Conservation (phyloP, 1,140 invertebrate genomes). For the Drosophila arawakana region DNA sequence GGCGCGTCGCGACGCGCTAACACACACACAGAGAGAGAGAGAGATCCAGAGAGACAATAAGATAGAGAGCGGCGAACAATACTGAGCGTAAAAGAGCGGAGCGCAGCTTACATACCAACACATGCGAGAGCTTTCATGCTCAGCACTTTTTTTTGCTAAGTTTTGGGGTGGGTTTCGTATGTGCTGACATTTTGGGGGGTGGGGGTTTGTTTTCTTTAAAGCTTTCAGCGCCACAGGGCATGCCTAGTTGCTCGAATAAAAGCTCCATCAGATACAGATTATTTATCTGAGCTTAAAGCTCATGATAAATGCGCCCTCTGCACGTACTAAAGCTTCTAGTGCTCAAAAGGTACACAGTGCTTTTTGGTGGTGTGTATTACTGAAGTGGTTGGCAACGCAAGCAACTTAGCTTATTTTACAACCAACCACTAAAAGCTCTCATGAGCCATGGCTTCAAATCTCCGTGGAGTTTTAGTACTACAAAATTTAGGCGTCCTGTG, state of each 20-base stretch:
- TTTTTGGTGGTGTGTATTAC: not conserved
- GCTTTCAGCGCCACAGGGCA: slow-evolving; percentile 47
- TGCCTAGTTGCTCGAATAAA: slow-evolving; percentile 39
- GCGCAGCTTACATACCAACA: slow-evolving; percentile 65
- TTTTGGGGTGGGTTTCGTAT: slow-evolving; percentile 39
- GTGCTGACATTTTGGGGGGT: slow-evolving; percentile 18
- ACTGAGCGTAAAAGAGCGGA: slow-evolving; percentile 17
- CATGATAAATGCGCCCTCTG: not conserved
- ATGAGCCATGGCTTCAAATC: not conserved
- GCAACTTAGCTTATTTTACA: slow-evolving; percentile 19
- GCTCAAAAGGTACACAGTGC: not conserved
- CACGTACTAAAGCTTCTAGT: slow-evolving; percentile 1
- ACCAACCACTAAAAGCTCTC: slow-evolving; percentile 17
- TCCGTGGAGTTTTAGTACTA: not conserved
- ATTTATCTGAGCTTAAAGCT: slow-evolving; percentile 2
- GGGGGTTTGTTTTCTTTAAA: slow-evolving; percentile 43
- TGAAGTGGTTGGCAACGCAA: slow-evolving; percentile 47
- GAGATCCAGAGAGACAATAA: slow-evolving; percentile 16
- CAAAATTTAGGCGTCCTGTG: not conserved
- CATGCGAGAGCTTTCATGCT: slow-evolving; percentile 51
- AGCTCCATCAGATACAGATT: slow-evolving; percentile 11
- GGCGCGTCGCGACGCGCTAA: slow-evolving; percentile 13
- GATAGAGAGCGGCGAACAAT: slow-evolving; percentile 13
- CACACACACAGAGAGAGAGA: no score
- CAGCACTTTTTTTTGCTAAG: not conserved